Conservation (phyloP, 2,797 vertebrate genomes). For the Philypnodon macrostomus region DNA sequence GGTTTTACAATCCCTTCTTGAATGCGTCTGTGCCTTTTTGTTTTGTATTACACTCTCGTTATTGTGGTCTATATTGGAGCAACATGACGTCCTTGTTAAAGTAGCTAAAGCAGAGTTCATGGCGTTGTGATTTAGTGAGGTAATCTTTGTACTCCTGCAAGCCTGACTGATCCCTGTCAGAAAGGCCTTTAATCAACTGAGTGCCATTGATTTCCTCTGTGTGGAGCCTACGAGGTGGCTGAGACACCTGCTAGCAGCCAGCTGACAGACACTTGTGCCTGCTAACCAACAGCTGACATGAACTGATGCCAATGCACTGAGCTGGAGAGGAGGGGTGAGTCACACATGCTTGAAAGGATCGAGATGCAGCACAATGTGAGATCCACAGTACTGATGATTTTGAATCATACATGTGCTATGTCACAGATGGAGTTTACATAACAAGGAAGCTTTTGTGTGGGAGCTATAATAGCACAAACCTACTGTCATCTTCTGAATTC, state of each 20-base stretch:
- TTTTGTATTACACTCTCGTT: no score
- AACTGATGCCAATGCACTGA: slow-evolving; percentile 63
- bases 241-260: slow-evolving; percentile 70
- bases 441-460: slow-evolving; percentile 32
- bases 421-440: slow-evolving; percentile 71
- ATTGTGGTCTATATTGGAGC: slow-evolving; percentile 22
- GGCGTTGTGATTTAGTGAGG: slow-evolving; percentile 30
- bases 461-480: slow-evolving; percentile 12
- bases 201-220: slow-evolving; percentile 66
- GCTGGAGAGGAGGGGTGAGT: slow-evolving; percentile 51
- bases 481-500: slow-evolving; percentile 10
- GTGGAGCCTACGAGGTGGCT: slow-evolving; percentile 55
- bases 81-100: slow-evolving; percentile 31
- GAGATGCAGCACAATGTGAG: slow-evolving; percentile 54
- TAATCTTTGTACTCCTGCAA: slow-evolving; percentile 26
- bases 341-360: slow-evolving; percentile 59
- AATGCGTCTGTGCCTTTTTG: no score
- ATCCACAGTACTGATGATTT: slow-evolving; percentile 47
- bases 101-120: slow-evolving; percentile 10
- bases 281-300: slow-evolving; percentile 70
- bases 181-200: slow-evolving; percentile 61
- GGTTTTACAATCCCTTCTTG: no score
- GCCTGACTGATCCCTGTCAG: slow-evolving; percentile 59
- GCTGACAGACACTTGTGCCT: slow-evolving; percentile 71
- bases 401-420: slow-evolving; percentile 65